Evolutionary conservation across 2,888 invertebrate species (phyloP), one percentile per base, ranked within the genome.

Genomic region (Noctua fimbriata): DNA sequence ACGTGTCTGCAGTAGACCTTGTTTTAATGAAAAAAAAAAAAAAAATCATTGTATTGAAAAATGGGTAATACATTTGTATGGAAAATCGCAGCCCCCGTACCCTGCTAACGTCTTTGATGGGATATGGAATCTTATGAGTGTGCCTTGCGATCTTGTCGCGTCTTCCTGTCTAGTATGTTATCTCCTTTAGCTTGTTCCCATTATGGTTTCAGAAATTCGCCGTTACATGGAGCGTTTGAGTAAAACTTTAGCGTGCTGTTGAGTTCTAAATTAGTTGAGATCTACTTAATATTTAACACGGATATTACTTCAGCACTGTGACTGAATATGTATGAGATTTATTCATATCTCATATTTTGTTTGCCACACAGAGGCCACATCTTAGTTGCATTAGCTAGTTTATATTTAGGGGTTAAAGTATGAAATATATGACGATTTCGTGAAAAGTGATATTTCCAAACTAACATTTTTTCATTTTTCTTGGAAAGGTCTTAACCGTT

Each of bases 231-330:
- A 36, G 24, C 28, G 16, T 73, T 74, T 49, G 49, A 66, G 60
- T 55, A 70, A 73, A 83, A 83, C 69, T 86, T 82, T 21, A 70
- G 32, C 28, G 66, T 66, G 41, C 21, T 73, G n/a, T 32, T 55
- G 32, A n/a, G 24, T 80, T 74, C 6, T n/a, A 63, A 81, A 60
- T 74, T 69, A 81, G 49, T 73, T 81, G 7, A 63, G 52, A 81
- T 21, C 60, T 52, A 14, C n/a, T 41, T 84, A 69, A 84, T 78
- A 55, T 60, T 63, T 69, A 44, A 36, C 18, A 24, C 12, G 69
- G 28, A 63, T 80, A 69, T 78, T 41, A 32, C 36, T 78, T 69
- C 2, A 80, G 41, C 3, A 16, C 49, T 47, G 7, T 41, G 49
- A 60, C 14, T 83, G 41, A 83, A 60, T 44, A 44, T 74, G 21